phyloP scores from a whole-genome alignment of 1,140 invertebrate species.

The Nasonia longicornis region DNA sequence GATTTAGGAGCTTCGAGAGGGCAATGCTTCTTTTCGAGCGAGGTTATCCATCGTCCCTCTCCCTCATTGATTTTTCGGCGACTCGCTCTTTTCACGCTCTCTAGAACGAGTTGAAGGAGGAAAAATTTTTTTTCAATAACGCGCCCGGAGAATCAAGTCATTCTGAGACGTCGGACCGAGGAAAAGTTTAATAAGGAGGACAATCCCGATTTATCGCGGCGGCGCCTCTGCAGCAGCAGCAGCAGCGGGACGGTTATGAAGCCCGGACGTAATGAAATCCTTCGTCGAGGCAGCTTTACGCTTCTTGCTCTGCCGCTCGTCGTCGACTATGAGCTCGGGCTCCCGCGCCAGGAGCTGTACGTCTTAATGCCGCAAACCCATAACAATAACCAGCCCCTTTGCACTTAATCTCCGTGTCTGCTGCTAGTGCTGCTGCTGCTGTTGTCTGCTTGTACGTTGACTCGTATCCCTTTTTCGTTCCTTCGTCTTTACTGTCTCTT shows the following conservation, averaged over 20 bases:
- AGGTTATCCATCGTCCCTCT: background rate
- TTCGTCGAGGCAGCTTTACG: conserved; percentile 34
- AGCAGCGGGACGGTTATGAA: conserved; percentile 56
- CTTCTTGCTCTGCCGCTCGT: conserved; percentile 30
- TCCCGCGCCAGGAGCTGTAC: conserved; percentile 50
- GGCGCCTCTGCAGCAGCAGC: conserved; percentile 35
- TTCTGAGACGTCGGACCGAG: background rate
- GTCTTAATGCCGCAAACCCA: conserved; percentile 67
- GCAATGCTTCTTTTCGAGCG: background rate
- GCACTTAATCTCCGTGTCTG: conserved; percentile 47
- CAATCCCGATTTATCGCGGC: conserved; percentile 61
- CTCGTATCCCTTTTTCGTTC: background rate
- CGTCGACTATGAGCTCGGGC: background rate
- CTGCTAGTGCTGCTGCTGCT: conserved; percentile 4
- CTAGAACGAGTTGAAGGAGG: background rate
- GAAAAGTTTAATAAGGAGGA: conserved; percentile 58
- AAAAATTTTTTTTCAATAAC: conserved; percentile 39
- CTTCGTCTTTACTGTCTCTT: background rate
- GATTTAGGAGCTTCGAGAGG: background rate
- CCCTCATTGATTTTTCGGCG: background rate
- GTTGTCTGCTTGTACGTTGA: background rate
- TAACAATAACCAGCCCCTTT: conserved; percentile 65
- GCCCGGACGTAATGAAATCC: conserved; percentile 63
- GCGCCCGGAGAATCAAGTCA: conserved; percentile 31
- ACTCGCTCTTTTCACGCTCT: background rate